Conservation (phyloP, 2,797 vertebrate species). For the Argentina silus region DNA sequence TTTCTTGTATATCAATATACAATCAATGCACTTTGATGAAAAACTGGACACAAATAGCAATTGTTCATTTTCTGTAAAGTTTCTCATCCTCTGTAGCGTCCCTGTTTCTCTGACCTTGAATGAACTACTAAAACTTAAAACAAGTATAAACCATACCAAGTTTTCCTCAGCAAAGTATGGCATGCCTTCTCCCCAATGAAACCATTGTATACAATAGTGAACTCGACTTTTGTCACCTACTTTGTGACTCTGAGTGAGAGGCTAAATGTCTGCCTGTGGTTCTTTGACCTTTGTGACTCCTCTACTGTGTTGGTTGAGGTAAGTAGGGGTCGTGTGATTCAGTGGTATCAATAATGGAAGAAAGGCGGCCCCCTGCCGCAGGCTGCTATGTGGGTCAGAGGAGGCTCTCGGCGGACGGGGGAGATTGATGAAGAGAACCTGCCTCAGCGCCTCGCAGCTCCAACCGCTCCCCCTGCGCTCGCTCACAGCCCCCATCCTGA, state of each 20-base stretch:
- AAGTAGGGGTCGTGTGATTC: constrained; percentile 73
- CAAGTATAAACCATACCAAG: background rate
- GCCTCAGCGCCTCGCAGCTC: constrained; percentile 66
- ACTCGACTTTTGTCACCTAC: constrained; percentile 31
- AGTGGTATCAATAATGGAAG: constrained; percentile 81
- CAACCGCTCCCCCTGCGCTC: constrained; percentile 65
- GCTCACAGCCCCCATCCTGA: constrained; percentile 69
- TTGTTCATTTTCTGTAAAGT: background rate
- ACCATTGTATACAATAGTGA: constrained; percentile 12
- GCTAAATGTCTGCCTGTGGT: constrained; percentile 70
- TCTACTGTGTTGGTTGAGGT: constrained; percentile 68
- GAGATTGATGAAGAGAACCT: constrained; percentile 84
- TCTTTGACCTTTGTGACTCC: constrained; percentile 74
- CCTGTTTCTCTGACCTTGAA: constrained; percentile 7
- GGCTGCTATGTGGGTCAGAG: constrained; percentile 81
- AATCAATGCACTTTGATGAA: constrained; percentile 6
- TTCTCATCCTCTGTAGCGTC: background rate
- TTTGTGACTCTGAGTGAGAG: constrained; percentile 56
- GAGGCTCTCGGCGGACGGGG: constrained; percentile 74
- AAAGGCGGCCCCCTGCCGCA: constrained; percentile 69
- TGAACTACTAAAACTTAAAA: background rate
- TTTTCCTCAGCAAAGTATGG: background rate
- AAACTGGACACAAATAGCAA: constrained; percentile 1
- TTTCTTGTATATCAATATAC: constrained; percentile 4
- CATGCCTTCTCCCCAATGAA: background rate